Percentiles rank a stretch among this genome's conserved stretches.
These are phyloP conservation scores for Meteorus sp. DNA, from an alignment of 1,140 invertebrate genomes.

Conservation along the genomic window DNA sequence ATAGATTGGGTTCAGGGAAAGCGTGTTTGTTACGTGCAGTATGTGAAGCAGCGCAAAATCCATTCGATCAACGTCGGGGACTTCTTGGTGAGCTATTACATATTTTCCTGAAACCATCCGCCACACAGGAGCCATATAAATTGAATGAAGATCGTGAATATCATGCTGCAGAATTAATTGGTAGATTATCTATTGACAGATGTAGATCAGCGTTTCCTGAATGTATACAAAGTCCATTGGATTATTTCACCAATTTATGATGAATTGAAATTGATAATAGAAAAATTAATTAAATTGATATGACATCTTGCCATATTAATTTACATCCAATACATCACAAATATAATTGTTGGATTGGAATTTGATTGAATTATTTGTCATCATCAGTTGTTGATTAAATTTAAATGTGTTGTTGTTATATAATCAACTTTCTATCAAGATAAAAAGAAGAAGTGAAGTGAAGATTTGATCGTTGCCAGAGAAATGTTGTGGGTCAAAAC, in stretches of 20 bases:
- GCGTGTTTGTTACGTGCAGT: conserved; percentile 71
- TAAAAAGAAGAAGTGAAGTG: too few relatives aligned
- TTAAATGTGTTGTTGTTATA: too few relatives aligned
- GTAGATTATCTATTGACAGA: conserved; percentile 54
- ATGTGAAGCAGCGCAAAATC: conserved; percentile 70
- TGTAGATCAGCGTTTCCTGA: conserved; percentile 66
- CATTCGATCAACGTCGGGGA: conserved; percentile 66
- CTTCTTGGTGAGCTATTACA: conserved; percentile 70
- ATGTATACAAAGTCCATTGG: conserved; percentile 64
- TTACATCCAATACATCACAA: too few relatives aligned
- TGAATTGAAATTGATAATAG: not conserved
- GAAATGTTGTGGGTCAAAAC: not conserved
- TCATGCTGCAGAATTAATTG: conserved; percentile 67
- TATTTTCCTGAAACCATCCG: conserved; percentile 70
- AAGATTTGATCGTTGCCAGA: too few relatives aligned
- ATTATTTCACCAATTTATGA: conserved; percentile 58
- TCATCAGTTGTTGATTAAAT: too few relatives aligned
- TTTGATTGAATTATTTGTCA: too few relatives aligned
- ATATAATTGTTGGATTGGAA: too few relatives aligned
- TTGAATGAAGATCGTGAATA: conserved; percentile 69
- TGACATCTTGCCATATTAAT: too few relatives aligned
- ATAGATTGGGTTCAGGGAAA: conserved; percentile 58
- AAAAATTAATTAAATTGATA: too few relatives aligned
- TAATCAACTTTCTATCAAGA: too few relatives aligned
- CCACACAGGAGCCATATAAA: conserved; percentile 64